phyloP scores from a whole-genome alignment of 2,888 invertebrate genomes.

The Mycalesis mineus region DNA sequence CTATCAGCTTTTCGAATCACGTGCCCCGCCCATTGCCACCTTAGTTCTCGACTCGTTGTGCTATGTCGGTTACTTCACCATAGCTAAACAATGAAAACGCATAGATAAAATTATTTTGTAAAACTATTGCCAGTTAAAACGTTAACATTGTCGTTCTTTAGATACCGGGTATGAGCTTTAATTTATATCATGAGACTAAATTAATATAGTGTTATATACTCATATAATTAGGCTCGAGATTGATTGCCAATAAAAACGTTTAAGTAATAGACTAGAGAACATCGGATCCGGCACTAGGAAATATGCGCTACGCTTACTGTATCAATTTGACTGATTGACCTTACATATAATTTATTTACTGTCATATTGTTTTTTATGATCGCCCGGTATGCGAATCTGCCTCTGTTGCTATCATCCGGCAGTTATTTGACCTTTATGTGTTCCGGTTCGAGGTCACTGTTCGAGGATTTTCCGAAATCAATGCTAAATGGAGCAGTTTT shows the following conservation, averaged over 20 bases:
- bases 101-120: no score
- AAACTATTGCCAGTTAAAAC: no score
- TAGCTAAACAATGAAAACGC: no score
- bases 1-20: no score
- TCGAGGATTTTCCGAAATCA: slow-evolving; percentile 29
- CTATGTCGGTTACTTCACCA: no score
- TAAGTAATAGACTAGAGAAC: background rate
- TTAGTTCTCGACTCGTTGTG: no score
- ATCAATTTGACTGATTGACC: slow-evolving; percentile 3
- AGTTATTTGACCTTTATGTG: slow-evolving; percentile 29
- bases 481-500: slow-evolving; percentile 29
- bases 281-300: background rate
- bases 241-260: background rate
- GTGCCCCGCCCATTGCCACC: no score
- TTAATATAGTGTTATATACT: no score
- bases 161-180: no score
- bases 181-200: no score
- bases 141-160: no score
- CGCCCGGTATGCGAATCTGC: slow-evolving; percentile 20
- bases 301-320: slow-evolving; percentile 6
- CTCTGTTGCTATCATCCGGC: slow-evolving; percentile 18
- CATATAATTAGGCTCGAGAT: background rate
- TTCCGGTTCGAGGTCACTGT: slow-evolving; percentile 32
- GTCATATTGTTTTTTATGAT: slow-evolving; percentile 16
- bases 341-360: slow-evolving; percentile 9